Percentiles rank a stretch among this genome's conserved stretches.
Evolutionary conservation across 2,797 vertebrate genomes (phyloP).

Genomic region (Prunella strophiata): DNA sequence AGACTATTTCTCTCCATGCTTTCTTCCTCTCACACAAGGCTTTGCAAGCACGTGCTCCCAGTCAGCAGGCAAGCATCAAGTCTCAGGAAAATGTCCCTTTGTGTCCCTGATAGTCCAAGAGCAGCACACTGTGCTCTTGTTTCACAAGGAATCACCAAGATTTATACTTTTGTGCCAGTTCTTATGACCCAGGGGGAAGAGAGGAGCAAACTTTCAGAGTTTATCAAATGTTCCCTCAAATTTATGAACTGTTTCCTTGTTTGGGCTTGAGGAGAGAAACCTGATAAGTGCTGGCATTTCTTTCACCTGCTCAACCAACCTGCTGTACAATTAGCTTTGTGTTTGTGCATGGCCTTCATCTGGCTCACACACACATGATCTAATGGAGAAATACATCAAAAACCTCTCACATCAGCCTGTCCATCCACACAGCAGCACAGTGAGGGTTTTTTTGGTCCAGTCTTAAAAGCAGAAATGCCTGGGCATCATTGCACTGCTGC

Average conservation of each 20-base stretch:
- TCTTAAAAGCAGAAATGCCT: neutral
- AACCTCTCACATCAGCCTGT: neutral
- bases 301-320: neutral
- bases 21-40: neutral
- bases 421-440: neutral
- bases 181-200: neutral
- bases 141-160: neutral
- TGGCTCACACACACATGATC: rapidly evolving
- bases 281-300: neutral
- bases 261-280: neutral
- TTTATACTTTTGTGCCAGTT: neutral
- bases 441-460: neutral
- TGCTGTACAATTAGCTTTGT: neutral
- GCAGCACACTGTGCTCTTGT: neutral
- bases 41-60: neutral
- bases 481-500: neutral
- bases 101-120: neutral
- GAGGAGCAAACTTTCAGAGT: neutral
- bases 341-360: neutral
- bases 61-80: neutral
- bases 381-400: neutral
- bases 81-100: neutral
- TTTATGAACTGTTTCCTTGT: neutral
- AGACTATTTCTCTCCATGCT: neutral
- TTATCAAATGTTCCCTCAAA: neutral